phyloP scores from a whole-genome alignment of 2,113 vertebrate genomes.

The Protobothrops flavoviridis region DNA sequence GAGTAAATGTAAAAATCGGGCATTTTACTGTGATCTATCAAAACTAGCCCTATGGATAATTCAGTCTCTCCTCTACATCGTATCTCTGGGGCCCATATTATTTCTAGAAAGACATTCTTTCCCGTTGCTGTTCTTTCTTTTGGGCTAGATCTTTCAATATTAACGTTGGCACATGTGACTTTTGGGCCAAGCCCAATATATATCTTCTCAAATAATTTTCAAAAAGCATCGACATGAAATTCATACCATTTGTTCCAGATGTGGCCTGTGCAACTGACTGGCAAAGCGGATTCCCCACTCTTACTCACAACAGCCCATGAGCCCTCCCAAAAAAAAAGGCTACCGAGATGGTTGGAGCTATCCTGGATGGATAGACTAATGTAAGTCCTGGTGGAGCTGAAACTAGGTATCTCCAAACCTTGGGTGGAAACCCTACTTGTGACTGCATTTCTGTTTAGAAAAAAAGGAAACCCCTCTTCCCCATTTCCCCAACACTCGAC shows the following conservation, averaged over 20 bases:
- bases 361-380: background rate
- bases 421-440: background rate
- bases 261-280: background rate
- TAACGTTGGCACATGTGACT: slow-evolving; percentile 40
- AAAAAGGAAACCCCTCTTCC: background rate
- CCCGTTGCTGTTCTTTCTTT: slow-evolving; percentile 32
- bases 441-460: background rate
- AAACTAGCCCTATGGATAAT: background rate
- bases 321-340: background rate
- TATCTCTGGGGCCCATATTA: background rate
- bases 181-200: slow-evolving; percentile 44
- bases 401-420: background rate
- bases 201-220: slow-evolving; percentile 9
- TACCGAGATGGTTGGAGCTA: background rate
- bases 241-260: slow-evolving; percentile 28
- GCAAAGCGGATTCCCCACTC: background rate
- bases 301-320: background rate
- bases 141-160: background rate
- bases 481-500: background rate
- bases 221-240: slow-evolving; percentile 8
- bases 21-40: background rate
- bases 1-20: background rate
- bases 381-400: background rate
- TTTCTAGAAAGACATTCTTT: background rate
- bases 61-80: background rate